phyloP scores from a whole-genome alignment of 2,888 invertebrate genomes.

The Ligdia adustata region DNA sequence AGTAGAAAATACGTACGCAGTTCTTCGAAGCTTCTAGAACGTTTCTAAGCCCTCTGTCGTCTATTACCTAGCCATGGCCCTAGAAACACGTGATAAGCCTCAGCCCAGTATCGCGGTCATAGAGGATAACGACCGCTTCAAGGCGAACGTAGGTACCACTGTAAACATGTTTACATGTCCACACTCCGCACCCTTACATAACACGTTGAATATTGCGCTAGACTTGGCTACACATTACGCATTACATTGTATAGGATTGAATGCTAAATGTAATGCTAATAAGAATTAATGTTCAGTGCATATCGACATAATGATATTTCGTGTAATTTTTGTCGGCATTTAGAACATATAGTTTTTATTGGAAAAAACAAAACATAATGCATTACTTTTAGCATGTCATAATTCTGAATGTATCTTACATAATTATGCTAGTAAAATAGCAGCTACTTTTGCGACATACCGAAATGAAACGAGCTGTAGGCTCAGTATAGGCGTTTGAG shows the following conservation, averaged over 20 bases:
- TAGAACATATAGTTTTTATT: no score
- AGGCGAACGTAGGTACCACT: conserved; percentile 64
- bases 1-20: no score
- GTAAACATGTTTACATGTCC: conserved; percentile 45
- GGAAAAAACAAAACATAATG: no score
- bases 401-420: no score
- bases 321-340: no score
- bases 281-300: no score
- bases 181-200: conserved; percentile 60
- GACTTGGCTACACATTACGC: conserved; percentile 42
- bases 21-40: not conserved
- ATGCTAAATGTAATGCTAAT: not conserved
- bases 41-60: not conserved
- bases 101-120: conserved; percentile 57
- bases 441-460: no score
- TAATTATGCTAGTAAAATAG: no score
- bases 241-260: conserved; percentile 24
- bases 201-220: conserved; percentile 52
- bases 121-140: conserved; percentile 74
- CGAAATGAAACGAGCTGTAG: no score
- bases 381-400: no score
- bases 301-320: no score
- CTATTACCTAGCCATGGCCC: conserved; percentile 28
- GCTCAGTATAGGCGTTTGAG: conserved; percentile 30
- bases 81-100: conserved; percentile 51